These are phyloP conservation scores for Tetranychus piercei DNA, from an alignment of 2,888 invertebrate genomes.

Conservation along the genomic window DNA sequence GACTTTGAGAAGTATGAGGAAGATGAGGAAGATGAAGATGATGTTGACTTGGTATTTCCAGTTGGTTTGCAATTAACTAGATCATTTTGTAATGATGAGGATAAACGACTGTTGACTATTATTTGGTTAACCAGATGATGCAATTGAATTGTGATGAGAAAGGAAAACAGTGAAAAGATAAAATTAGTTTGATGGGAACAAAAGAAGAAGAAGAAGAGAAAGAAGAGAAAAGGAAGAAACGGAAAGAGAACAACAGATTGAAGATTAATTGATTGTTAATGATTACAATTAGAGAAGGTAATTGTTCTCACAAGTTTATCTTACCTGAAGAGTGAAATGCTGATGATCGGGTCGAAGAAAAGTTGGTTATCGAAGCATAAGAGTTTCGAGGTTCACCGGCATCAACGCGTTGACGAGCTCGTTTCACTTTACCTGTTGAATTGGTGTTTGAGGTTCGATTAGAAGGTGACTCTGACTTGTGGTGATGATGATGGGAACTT, in stretches of 20 bases:
- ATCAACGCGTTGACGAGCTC: slow-evolving; percentile 87
- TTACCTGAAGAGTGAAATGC: neutral
- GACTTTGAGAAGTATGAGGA: neutral
- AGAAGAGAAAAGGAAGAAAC: no score
- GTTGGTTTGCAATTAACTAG: neutral
- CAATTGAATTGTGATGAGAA: neutral
- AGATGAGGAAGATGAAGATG: neutral
- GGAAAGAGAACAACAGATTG: no score
- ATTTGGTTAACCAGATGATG: neutral
- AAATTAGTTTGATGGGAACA: no score
- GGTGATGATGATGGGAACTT: neutral
- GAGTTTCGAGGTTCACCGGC: slow-evolving; percentile 77
- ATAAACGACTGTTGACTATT: neutral
- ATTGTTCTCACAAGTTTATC: no score
- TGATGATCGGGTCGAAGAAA: slow-evolving; percentile 24
- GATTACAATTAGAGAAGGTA: no score
- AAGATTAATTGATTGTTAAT: no score
- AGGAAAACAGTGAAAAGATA: no score
- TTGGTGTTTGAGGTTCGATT: neutral
- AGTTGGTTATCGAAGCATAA: slow-evolving; percentile 51
- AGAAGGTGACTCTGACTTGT: neutral
- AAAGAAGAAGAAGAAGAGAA: no score
- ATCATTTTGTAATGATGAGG: neutral
- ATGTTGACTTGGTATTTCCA: neutral
- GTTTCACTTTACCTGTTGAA: slow-evolving; percentile 44